Conservation (phyloP, 1,140 invertebrate genomes). For the Drosophila biarmipes region DNA sequence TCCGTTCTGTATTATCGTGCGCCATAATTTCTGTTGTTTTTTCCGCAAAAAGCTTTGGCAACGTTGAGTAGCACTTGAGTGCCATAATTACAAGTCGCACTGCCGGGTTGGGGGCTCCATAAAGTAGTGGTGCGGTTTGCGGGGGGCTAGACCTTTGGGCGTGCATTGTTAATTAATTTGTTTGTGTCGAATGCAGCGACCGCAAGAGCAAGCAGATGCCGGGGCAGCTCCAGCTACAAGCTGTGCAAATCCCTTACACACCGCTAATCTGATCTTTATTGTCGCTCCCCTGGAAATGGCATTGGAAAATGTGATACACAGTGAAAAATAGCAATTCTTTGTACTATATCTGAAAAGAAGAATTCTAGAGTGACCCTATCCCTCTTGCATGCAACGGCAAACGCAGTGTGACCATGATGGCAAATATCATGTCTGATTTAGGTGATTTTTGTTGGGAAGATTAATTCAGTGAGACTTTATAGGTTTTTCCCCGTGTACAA, state of each 20-base stretch:
- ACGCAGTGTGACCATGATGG: background rate
- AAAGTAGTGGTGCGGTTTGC: background rate
- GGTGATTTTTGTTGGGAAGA: background rate
- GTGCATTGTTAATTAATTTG: slow-evolving; percentile 81
- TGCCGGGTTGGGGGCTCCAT: slow-evolving; percentile 19
- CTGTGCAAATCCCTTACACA: slow-evolving; percentile 49
- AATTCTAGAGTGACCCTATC: background rate
- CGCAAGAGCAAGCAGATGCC: slow-evolving; percentile 38
- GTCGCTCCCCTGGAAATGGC: slow-evolving; percentile 20
- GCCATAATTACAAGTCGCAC: slow-evolving; percentile 72
- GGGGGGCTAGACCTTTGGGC: slow-evolving; percentile 15
- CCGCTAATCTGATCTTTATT: slow-evolving; percentile 49
- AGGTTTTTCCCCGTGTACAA: background rate
- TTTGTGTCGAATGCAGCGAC: slow-evolving; percentile 54
- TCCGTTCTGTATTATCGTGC: slow-evolving; percentile 52
- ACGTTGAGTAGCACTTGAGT: slow-evolving; percentile 71
- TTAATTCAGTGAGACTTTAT: no score
- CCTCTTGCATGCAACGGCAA: background rate
- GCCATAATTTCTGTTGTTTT: slow-evolving; percentile 65
- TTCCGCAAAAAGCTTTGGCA: slow-evolving; percentile 46
- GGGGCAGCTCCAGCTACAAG: slow-evolving; percentile 25
- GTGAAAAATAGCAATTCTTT: background rate
- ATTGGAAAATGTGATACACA: slow-evolving; percentile 18
- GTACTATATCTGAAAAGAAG: background rate
- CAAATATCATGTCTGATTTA: background rate